Evolutionary conservation across 2,888 invertebrate species (phyloP).

Genomic region (Polyommatus iphigenia): DNA sequence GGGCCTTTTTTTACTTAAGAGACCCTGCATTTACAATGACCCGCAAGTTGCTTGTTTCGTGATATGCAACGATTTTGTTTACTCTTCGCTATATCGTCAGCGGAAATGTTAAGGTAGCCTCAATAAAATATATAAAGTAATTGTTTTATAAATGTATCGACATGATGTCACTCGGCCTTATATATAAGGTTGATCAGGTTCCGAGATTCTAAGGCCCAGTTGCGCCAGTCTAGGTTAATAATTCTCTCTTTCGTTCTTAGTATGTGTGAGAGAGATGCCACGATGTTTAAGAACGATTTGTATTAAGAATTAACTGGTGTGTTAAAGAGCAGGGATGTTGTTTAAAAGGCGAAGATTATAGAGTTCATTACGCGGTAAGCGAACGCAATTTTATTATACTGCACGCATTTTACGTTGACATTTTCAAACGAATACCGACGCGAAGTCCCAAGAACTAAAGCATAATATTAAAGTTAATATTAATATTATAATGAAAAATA

Average conservation of each 20-base stretch:
- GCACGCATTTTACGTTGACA: background rate
- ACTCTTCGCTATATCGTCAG: background rate
- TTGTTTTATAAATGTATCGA: slow-evolving; percentile 16
- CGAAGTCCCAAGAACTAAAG: no score
- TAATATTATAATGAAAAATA: no score
- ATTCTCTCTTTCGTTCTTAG: no score
- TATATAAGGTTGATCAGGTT: background rate
- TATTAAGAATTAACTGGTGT: no score
- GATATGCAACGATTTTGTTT: background rate
- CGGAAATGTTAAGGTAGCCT: slow-evolving; percentile 19
- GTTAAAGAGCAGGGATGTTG: background rate
- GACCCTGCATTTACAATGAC: no score
- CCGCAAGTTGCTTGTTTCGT: background rate
- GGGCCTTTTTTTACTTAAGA: no score
- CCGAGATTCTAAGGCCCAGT: background rate
- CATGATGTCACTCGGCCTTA: slow-evolving; percentile 1
- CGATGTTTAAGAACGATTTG: no score
- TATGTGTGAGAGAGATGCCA: no score
- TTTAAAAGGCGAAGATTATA: background rate
- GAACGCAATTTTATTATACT: background rate
- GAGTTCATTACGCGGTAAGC: background rate
- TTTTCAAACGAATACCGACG: background rate
- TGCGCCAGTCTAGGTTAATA: no score
- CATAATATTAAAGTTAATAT: no score
- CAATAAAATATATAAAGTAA: slow-evolving; percentile 20